phyloP scores from a whole-genome alignment of 2,797 vertebrate species.

The Chloroceryle amazona region DNA sequence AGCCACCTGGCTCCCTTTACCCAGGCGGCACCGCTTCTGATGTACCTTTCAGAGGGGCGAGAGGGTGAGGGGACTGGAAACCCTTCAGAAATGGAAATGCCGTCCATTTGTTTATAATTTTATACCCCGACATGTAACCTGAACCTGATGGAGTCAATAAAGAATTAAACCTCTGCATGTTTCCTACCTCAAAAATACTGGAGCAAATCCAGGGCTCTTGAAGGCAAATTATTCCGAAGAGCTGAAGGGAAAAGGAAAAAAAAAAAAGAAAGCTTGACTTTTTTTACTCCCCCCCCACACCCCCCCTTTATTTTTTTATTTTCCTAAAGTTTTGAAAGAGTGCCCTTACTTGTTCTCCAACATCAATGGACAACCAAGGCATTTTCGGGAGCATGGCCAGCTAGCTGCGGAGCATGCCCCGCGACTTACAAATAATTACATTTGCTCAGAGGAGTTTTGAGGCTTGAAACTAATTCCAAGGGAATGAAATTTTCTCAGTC shows the following conservation, averaged over 20 bases:
- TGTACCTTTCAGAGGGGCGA: constrained; percentile 40
- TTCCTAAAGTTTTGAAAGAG: constrained; percentile 13
- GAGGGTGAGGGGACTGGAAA: constrained; percentile 28
- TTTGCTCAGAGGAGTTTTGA: neutral
- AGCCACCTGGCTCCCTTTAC: constrained; percentile 62
- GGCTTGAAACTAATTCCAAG: neutral
- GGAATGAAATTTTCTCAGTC: neutral
- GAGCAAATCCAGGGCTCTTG: constrained; percentile 74
- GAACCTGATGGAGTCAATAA: constrained; percentile 80
- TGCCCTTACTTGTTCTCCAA: constrained; percentile 13
- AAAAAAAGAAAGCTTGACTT: neutral
- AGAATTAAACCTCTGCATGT: constrained; percentile 48
- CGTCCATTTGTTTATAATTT: constrained; percentile 85
- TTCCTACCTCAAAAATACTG: constrained; percentile 76
- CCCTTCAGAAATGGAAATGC: constrained; percentile 81
- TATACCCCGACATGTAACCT: constrained; percentile 75
- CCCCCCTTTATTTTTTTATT: neutral
- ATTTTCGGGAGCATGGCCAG: constrained; percentile 48
- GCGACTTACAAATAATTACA: neutral
- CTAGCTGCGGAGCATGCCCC: neutral
- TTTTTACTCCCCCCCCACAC: neutral
- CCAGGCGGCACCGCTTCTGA: constrained; percentile 64
- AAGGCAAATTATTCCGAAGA: constrained; percentile 58
- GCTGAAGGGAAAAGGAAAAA: neutral
- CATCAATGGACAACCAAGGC: neutral